Evolutionary conservation across 1,140 invertebrate genomes (phyloP), one percentile per base, ranked within the genome.

Genomic region (Liolophura sinensis): DNA sequence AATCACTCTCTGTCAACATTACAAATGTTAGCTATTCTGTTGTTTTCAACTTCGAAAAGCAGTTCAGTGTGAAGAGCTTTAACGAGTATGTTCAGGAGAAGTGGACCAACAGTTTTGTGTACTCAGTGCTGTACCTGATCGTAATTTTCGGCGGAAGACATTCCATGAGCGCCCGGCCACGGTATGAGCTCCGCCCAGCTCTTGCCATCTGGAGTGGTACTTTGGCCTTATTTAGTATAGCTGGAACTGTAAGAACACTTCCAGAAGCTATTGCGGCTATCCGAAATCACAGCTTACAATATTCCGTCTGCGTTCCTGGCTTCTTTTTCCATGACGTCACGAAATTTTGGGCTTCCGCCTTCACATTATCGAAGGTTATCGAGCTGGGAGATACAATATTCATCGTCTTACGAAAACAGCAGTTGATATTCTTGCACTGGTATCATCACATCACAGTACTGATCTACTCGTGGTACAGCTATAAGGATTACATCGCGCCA

Each of bases 351-450:
- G 94, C 94, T 56, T 96, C 90, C 69, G 69, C 87, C 67, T 98
- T 98, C 84, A 93, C 94, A 22, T 85, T 98, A 58, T 97, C 94
- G 68, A 97, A 99, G 86, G 88, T 97, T 48, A 94, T 94, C 0
- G 95, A 98, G 84, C 88, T 99, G 6, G 95, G 95, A 18, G 96
- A 98, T 85, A 99, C 96, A 25, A 88, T 98, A 62, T 98, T 99
- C 87, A 95, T 99, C 57, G 93, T 98, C 22, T 87, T 99, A 46
- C 89, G 96, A 47, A 98, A 98, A 85, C 95, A 98, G 82, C 94
- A 93, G 0, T 87, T 99, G n/a, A 98, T 98, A 76, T 98, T 99
- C 85, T 89, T 99, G 1, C 96, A 99, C 84, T 97, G 95, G 95
- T 90, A 90, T 73, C 89, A 90, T 76, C 89, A 90, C 76, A 85